phyloP scores from a whole-genome alignment of 2,113 vertebrate species.

The Australoheros scitulus region DNA sequence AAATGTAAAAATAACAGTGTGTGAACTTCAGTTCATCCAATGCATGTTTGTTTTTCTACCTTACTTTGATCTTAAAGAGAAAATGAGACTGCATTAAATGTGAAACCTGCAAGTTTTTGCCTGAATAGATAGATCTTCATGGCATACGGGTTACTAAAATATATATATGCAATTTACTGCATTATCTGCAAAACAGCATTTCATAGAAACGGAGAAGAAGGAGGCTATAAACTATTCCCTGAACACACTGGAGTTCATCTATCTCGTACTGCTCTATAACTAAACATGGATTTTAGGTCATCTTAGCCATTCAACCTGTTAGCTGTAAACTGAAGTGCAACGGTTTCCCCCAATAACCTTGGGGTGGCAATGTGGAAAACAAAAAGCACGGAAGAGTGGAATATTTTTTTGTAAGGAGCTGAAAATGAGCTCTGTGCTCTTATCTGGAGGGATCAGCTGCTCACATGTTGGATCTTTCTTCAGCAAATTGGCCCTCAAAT shows the following conservation, averaged over 20 bases:
- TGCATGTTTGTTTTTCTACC: not conserved
- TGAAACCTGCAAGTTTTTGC: not conserved
- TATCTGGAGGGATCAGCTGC: conserved; percentile 65
- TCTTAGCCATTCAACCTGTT: conserved; percentile 32
- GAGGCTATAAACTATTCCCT: conserved; percentile 21
- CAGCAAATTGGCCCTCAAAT: conserved; percentile 65
- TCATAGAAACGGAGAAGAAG: not conserved
- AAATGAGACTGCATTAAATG: not conserved
- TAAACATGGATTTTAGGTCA: conserved; percentile 48
- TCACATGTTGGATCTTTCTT: conserved; percentile 55
- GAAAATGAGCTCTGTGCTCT: conserved; percentile 54
- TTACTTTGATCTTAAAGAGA: not conserved
- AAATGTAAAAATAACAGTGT: not conserved
- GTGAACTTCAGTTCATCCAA: not conserved
- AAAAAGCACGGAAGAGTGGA: conserved; percentile 21
- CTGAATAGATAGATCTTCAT: conserved; percentile 8
- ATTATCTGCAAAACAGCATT: conserved; percentile 21
- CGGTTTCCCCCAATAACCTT: conserved; percentile 26
- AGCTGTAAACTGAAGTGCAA: conserved; percentile 18
- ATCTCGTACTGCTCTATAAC: conserved; percentile 24
- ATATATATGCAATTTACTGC: conserved; percentile 20
- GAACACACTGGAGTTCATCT: conserved; percentile 33
- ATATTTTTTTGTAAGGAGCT: conserved; percentile 41
- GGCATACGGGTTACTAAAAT: conserved; percentile 13
- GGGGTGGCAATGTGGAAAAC: conserved; percentile 18